A percentile compares a stretch with the other conserved stretches of the same genome.
Conservation (phyloP, 2,888 invertebrate species). For the Sepioteuthis lessoniana region DNA sequence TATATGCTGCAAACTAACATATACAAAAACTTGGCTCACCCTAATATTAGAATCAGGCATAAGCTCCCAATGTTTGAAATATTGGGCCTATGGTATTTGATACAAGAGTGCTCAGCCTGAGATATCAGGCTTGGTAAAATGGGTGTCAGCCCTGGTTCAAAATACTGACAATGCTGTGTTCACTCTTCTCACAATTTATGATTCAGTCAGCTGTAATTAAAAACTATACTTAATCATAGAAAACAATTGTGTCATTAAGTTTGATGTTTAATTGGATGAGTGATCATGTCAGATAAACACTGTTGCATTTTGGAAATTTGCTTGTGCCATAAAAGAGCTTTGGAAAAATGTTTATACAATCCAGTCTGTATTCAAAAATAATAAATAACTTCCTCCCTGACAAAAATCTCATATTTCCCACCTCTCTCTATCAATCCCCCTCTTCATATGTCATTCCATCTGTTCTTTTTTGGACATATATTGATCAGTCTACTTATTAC, state of each 20-base stretch:
- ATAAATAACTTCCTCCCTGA: not conserved
- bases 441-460: not conserved
- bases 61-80: too few relatives aligned
- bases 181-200: too few relatives aligned
- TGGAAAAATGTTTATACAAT: not conserved
- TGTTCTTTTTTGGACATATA: not conserved
- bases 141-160: too few relatives aligned
- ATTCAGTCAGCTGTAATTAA: too few relatives aligned
- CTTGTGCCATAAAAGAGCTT: not conserved
- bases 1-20: too few relatives aligned
- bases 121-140: too few relatives aligned
- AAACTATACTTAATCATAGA: not conserved
- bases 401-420: not conserved
- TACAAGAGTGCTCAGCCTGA: too few relatives aligned
- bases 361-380: not conserved
- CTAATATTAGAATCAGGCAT: too few relatives aligned
- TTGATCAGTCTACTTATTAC: not conserved
- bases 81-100: too few relatives aligned
- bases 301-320: not conserved
- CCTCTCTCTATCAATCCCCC: not conserved
- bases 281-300: not conserved
- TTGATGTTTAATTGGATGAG: not conserved
- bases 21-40: too few relatives aligned
- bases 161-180: too few relatives aligned
- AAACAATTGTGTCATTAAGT: not conserved